Evolutionary conservation across 1,140 invertebrate species (phyloP), one percentile per base, ranked within the genome.

Genomic region (Drosophila repleta): DNA sequence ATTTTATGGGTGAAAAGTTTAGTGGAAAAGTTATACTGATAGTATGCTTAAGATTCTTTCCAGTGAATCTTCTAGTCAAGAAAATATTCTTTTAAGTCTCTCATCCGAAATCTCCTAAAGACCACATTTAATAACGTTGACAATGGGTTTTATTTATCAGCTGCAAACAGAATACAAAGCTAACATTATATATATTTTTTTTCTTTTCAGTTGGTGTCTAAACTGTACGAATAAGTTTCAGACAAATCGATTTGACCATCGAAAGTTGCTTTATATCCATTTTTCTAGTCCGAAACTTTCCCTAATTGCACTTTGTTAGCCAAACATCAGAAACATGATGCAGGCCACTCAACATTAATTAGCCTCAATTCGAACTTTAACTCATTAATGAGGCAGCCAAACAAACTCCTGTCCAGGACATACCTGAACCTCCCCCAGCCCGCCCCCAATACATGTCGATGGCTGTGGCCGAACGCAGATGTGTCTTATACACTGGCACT

Each of bases 261-360:
- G 41, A 60, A 60, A 57, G 39, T 57, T 57, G 41, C 41, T 10
- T 37, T 37, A 18, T 8, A 18, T 8, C 45, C 26, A 61, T 49
- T 49, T 48, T 48, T 49, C 45, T 61, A 49, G 39, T 37, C 58
- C 39, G 21, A 80, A 80, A 74, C 70, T 82, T 82, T 78, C 39
- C 51, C 75, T 83, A 83, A 83, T 83, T 83, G 79, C 74, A 78
- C 70, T 78, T 83, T 82, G 75, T 78, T 61, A 69, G 60, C 29
- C 56, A 32, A 65, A 77, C 43, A 64, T 29, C 35, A 17, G 21
- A 20, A 63, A 53, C 61, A 52, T 63, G 51, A 56, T 74, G 65
- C 71, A 66, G 53, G 65, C 75, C 79, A 78, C 79, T 83, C 79
- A 68, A 67, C 79, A 83, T 83, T 83, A 83, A 83, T 83, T 83